Evolutionary conservation across 53 echinoderm and acorn worm genomes (phyloP), one percentile per base, ranked within the genome.

Genomic region (Paracentrotus lividus): DNA sequence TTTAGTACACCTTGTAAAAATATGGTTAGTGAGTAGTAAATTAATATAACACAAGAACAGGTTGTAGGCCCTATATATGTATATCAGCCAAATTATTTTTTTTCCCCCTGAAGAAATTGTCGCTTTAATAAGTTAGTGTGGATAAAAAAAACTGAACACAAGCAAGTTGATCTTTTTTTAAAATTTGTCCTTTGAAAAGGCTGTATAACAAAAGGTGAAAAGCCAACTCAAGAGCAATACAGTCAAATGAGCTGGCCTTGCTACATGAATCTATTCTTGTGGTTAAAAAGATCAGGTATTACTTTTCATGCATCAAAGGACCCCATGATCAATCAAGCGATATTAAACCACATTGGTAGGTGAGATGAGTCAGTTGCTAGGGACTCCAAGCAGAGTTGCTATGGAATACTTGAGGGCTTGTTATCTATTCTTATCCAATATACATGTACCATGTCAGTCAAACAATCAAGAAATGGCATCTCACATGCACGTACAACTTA

Each of bases 221-320:
- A 27, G n/a, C 26, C 81, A 29, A 4, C 33, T 31, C 1, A n/a
- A 27, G 24, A 47, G 0, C 9, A 10, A 47, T 44, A 47, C 81
- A 72, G 45, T 43, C 47, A 0, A 47, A 81, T 14, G 26, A 81
- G 47, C 7, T 81, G 81, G 26, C 81, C 81, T 81, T 81, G 81
- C n/a, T n/a, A n/a, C n/a, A n/a, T n/a, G 47, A 12, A 81, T 81
- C 81, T 23, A 81, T 81, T 81, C 12, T 72, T 47, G 81, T 81
- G 81, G 45, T 33, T 76, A 7, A 10, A 34, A 81, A 44, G 44
- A 81, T 81, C 2, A 47, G n/a, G 67, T 21, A 81, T 12, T 15
- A 24, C 47, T 26, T 44, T 27, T 26, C 81, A 44, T 47, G 81
- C 81, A 45, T 81, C 81, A 44, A 45, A 47, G 76, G 8, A 34